Percentiles rank a stretch among this genome's conserved stretches.
phyloP scores from a whole-genome alignment of 2,113 vertebrate genomes.

The Panurus biarmicus region DNA sequence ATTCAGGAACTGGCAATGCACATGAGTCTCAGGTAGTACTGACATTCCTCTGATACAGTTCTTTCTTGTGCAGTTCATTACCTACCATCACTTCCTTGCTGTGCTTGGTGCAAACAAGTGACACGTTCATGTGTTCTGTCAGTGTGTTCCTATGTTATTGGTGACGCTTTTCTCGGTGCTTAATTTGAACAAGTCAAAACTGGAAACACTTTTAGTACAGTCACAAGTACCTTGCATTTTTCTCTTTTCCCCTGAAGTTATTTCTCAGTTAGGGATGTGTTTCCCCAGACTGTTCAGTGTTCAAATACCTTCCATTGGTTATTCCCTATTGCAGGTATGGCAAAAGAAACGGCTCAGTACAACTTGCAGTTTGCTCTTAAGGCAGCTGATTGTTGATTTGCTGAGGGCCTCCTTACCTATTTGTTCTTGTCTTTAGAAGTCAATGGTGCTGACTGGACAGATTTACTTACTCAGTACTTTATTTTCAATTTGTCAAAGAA shows the following conservation, averaged over 20 bases:
- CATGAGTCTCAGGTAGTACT: conserved; percentile 86
- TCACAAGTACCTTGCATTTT: not conserved
- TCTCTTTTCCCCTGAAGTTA: not conserved
- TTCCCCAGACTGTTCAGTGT: not conserved
- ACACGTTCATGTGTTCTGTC: fast-evolving
- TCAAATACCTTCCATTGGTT: fast-evolving
- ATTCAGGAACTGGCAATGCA: conserved; percentile 89
- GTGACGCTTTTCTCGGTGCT: not conserved
- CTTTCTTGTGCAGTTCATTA: not conserved
- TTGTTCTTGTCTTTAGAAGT: not conserved
- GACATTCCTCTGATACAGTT: not conserved
- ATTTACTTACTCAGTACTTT: not conserved
- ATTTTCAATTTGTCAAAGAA: conserved; percentile 69
- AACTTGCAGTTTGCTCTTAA: not conserved
- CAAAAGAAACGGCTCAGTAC: not conserved
- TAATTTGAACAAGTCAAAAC: not conserved
- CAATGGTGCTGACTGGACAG: not conserved
- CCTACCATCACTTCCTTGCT: not conserved
- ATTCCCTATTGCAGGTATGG: not conserved
- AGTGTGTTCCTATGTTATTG: fast-evolving
- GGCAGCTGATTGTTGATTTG: not conserved
- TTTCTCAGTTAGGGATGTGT: not conserved
- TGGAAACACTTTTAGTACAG: not conserved
- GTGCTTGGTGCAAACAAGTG: not conserved
- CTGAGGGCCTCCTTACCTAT: not conserved